A percentile compares a stretch with the other conserved stretches of the same genome.
phyloP scores from a whole-genome alignment of 2,113 vertebrate genomes.

The Cyphomyrus plagiostoma region DNA sequence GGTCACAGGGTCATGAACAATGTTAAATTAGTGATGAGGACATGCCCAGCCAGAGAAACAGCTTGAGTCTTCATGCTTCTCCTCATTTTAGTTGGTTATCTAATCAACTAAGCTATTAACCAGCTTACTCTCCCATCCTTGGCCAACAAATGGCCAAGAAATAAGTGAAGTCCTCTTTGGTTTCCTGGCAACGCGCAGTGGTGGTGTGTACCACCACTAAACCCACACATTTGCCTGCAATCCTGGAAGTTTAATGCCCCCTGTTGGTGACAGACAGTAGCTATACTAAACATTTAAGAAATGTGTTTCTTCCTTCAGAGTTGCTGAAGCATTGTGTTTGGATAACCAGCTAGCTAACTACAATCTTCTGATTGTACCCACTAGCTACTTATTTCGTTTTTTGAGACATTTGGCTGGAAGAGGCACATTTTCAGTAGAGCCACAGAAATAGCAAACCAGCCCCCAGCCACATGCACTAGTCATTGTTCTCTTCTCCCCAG shows the following conservation, averaged over 20 bases:
- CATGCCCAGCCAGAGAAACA: too few relatives aligned
- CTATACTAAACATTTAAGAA: too few relatives aligned
- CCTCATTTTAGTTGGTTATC: neutral
- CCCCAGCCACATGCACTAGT: too few relatives aligned
- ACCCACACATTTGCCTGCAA: neutral
- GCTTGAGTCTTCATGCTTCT: neutral
- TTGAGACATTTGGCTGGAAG: neutral
- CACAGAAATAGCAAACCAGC: too few relatives aligned
- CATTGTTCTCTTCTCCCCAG: neutral
- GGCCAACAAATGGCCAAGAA: neutral
- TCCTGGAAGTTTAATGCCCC: neutral
- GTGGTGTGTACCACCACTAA: neutral
- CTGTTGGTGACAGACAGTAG: neutral
- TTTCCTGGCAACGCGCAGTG: neutral
- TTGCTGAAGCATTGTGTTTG: too few relatives aligned
- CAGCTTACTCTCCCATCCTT: neutral
- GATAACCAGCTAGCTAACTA: too few relatives aligned
- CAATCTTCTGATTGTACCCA: too few relatives aligned
- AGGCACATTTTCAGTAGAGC: too few relatives aligned
- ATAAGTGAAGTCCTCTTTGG: neutral
- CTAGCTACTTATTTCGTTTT: too few relatives aligned
- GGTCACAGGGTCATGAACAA: neutral
- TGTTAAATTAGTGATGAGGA: neutral
- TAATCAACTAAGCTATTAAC: neutral
- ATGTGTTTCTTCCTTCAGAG: too few relatives aligned